These are phyloP conservation scores for Struthidea cinerea DNA, from an alignment of 2,113 vertebrate genomes.

Conservation along the genomic window DNA sequence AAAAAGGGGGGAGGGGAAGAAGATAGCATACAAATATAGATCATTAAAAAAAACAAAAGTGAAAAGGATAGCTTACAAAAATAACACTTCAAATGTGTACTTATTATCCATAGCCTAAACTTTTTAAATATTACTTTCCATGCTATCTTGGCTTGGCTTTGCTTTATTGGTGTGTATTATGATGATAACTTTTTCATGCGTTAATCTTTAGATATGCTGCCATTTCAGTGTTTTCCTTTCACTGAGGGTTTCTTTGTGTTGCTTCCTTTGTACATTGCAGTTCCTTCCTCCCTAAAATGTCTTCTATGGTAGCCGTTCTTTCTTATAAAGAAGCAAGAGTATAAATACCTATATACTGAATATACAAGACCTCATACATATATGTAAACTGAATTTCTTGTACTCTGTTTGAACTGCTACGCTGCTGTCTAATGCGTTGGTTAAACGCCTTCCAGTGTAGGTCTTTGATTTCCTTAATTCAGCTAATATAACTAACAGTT, in stretches of 20 bases:
- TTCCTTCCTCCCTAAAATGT: neutral
- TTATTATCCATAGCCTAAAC: neutral
- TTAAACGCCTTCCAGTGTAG: neutral
- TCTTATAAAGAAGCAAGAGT: neutral
- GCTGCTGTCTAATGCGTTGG: neutral
- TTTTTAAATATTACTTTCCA: neutral
- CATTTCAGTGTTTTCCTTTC: neutral
- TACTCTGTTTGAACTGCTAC: neutral
- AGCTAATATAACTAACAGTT: neutral
- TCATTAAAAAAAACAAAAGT: neutral
- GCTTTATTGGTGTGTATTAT: neutral
- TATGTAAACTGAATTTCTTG: neutral
- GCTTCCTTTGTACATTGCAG: neutral
- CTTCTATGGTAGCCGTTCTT: neutral
- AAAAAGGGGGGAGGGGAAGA: rapidly evolving
- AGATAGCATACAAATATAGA: neutral
- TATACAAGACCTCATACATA: neutral
- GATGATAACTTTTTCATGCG: neutral
- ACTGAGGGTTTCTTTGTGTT: neutral
- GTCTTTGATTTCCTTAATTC: neutral
- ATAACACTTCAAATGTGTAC: neutral
- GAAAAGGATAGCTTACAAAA: neutral
- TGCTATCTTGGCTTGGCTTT: neutral
- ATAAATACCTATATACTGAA: neutral
- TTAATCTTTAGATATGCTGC: neutral